Base-by-base conservation (phyloP, 2,113 vertebrate species). In the Phyllostomus discolor region DNA sequence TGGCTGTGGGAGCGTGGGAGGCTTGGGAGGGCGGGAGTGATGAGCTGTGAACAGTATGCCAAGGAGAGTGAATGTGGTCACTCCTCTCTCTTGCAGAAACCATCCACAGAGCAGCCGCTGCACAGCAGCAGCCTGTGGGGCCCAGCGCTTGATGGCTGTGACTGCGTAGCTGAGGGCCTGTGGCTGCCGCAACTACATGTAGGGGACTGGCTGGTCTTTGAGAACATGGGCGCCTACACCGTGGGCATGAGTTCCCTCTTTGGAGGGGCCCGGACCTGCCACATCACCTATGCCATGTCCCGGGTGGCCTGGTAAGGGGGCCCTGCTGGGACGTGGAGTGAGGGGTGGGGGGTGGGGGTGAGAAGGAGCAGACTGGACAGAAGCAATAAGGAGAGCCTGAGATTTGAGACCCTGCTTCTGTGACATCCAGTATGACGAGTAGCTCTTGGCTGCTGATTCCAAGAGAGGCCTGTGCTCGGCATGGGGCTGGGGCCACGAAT, bases 151-250 rank as follows among this genome's bases (percentile, higher is more conserved):
- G 95, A 31, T 0, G 19, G 82, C 0, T 89, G 95, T 8, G 99
- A 98, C 89, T 70, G 38, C 6, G 96, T 99, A 4, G 98, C 97
- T 0, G 98, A 99, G 0, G 86, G 98, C 69, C 91, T 99, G 81
- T 69, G 95, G 94, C 98, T 99, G 85, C 99, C 98, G 0, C 96
- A 97, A 92, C 98, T 99, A 94, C 97, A 97, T 0, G 67, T 98
- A 0, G 98, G 98, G 50, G 98, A 99, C 96, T 99, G 99, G 99
- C 98, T 99, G 92, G 20, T 98, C 16, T 98, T 99, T 38, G 93
- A 98, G 80, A 97, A 98, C 96, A 99, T 98, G 98, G 98, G 98
- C 0, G 98, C 98, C 91, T 98, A 99, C 98, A 98, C 59, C 20
- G 24, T 98, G 14, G 4, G 97, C 0, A 3, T 57, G 0, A 52